A percentile compares a stretch with the other conserved stretches of the same genome.
These are phyloP conservation scores for Cephalopterus ornatus DNA, from an alignment of 2,113 vertebrate genomes.

Conservation along the genomic window DNA sequence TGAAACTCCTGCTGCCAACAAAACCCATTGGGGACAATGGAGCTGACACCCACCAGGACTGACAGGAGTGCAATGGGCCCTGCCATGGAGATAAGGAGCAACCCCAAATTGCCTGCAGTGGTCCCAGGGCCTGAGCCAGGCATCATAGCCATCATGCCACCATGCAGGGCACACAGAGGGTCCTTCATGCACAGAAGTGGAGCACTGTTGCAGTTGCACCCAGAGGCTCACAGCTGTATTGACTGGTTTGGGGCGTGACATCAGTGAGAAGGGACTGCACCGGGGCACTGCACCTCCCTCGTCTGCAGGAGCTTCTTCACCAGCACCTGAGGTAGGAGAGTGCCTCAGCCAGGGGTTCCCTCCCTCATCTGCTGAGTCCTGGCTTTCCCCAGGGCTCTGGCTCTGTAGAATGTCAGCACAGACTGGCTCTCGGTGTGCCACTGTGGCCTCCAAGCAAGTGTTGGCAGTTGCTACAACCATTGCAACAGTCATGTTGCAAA, in stretches of 20 bases:
- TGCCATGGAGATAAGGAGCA: background rate
- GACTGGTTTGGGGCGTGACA: too few relatives aligned
- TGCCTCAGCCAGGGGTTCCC: background rate
- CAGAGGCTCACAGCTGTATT: background rate
- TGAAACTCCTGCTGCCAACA: background rate
- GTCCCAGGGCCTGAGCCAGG: background rate
- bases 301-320: background rate
- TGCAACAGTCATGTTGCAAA: background rate
- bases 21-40: background rate
- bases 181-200: accelerated
- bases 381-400: background rate
- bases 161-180: accelerated
- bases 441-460: accelerated
- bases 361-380: background rate
- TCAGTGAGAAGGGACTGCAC: background rate
- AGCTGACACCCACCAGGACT: background rate
- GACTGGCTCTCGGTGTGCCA: background rate
- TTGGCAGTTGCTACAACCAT: background rate
- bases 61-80: background rate
- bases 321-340: background rate
- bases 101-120: too few relatives aligned
- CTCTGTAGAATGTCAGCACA: accelerated
- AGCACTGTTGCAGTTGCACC: accelerated
- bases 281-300: accelerated
- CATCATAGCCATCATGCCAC: accelerated